Percentiles rank a stretch among this genome's conserved stretches.
These are phyloP conservation scores for Cricetomys ansorgei DNA, from an alignment of 2,113 vertebrate genomes.

Conservation along the genomic window DNA sequence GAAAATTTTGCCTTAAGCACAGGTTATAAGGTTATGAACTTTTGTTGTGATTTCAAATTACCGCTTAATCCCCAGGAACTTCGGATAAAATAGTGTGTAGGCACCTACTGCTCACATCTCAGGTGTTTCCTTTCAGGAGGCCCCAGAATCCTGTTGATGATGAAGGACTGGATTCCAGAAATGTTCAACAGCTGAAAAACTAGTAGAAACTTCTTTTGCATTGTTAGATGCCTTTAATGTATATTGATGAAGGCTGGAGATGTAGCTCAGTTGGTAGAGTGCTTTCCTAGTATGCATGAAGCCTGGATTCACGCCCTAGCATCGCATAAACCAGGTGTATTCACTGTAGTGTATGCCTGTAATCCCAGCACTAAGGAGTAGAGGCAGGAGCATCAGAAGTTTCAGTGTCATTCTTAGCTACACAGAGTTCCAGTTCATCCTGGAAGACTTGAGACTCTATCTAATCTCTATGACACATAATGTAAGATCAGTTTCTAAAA, in stretches of 20 bases:
- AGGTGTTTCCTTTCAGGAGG: not conserved
- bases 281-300: not conserved
- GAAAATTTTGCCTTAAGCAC: not conserved
- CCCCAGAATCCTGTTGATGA: not conserved
- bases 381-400: not conserved
- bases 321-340: too few species aligned
- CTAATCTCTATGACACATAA: not conserved
- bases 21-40: not conserved
- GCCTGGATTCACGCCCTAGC: not conserved
- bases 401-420: not conserved
- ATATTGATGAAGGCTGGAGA: not conserved
- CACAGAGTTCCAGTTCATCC: not conserved
- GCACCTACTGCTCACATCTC: too few species aligned
- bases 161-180: slow-evolving; percentile 37
- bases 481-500: slow-evolving; percentile 42
- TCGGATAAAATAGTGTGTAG: not conserved
- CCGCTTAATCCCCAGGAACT: not conserved
- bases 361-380: not conserved
- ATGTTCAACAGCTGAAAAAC: not conserved
- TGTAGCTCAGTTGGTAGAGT: not conserved
- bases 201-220: not conserved
- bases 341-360: too few species aligned
- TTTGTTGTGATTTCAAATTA: not conserved
- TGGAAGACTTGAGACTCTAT: not conserved
- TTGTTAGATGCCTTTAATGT: not conserved